phyloP scores from a whole-genome alignment of 2,797 vertebrate genomes.

The Sciurus carolinensis region DNA sequence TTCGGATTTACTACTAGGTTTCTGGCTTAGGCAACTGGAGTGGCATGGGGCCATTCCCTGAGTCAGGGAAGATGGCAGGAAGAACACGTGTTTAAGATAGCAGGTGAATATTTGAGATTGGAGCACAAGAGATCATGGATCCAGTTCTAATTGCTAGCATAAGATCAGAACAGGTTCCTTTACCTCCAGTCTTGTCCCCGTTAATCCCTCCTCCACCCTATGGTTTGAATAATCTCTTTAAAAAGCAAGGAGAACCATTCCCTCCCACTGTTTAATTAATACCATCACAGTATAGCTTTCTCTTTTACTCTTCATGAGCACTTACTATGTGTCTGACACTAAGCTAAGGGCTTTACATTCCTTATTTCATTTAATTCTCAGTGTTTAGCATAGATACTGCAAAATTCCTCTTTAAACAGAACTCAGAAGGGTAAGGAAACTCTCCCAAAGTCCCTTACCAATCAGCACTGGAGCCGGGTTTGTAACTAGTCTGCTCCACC shows the following conservation, averaged over 20 bases:
- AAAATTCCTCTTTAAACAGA: neutral
- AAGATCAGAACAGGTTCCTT: neutral
- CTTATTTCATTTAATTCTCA: conserved; percentile 31
- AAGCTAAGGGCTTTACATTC: neutral
- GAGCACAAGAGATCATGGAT: neutral
- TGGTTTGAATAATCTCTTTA: conserved; percentile 14
- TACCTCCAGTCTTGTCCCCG: neutral
- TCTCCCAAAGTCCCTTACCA: conserved; percentile 35
- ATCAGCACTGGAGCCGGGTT: conserved; percentile 1
- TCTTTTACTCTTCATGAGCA: neutral
- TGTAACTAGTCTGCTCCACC: conserved; percentile 23
- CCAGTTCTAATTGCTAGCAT: neutral
- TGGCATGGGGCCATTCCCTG: neutral
- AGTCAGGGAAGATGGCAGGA: neutral
- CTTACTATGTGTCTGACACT: conserved; percentile 11
- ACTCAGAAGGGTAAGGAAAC: neutral
- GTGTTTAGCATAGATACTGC: conserved; percentile 19
- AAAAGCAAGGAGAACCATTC: neutral
- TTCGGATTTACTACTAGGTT: neutral
- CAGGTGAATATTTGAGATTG: conserved; percentile 15
- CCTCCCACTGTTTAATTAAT: neutral
- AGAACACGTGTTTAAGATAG: neutral
- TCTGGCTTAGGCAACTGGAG: neutral
- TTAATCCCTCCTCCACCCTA: neutral
- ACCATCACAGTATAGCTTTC: conserved; percentile 11